phyloP scores from a whole-genome alignment of 2,797 vertebrate genomes.

The Diplodus puntazzo region DNA sequence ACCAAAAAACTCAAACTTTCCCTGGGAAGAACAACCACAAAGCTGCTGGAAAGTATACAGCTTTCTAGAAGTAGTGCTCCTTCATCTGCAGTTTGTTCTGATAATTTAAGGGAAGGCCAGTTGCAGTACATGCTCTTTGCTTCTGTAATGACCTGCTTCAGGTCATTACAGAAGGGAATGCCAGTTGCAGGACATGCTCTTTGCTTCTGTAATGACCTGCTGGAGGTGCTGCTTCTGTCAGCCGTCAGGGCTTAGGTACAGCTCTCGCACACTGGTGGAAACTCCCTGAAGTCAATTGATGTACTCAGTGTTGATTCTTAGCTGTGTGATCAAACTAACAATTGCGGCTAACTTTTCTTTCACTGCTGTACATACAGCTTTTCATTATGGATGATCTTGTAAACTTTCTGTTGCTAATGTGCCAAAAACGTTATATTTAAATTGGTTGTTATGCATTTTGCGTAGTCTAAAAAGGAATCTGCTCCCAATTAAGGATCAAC shows the following conservation, averaged over 20 bases:
- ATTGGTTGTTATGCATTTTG: neutral
- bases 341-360: neutral
- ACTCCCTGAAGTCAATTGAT: constrained; percentile 16
- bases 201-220: constrained; percentile 9
- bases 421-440: neutral
- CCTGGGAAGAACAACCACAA: constrained; percentile 3
- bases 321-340: constrained; percentile 9
- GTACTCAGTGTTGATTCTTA: constrained; percentile 17
- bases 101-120: neutral
- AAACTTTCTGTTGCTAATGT: neutral
- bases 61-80: neutral
- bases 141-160: neutral
- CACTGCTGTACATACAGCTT: neutral
- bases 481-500: neutral
- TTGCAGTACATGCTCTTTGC: constrained; percentile 11
- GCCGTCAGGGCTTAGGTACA: constrained; percentile 1
- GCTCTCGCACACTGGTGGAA: constrained; percentile 1
- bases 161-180: neutral
- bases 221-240: constrained; percentile 13
- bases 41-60: constrained; percentile 13
- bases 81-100: constrained; percentile 10
- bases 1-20: constrained; percentile 25
- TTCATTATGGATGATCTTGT: neutral
- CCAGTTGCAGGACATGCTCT: constrained; percentile 1
- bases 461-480: neutral